These are phyloP conservation scores for Megalopta genalis DNA, from an alignment of 1,140 invertebrate species.

Conservation along the genomic window DNA sequence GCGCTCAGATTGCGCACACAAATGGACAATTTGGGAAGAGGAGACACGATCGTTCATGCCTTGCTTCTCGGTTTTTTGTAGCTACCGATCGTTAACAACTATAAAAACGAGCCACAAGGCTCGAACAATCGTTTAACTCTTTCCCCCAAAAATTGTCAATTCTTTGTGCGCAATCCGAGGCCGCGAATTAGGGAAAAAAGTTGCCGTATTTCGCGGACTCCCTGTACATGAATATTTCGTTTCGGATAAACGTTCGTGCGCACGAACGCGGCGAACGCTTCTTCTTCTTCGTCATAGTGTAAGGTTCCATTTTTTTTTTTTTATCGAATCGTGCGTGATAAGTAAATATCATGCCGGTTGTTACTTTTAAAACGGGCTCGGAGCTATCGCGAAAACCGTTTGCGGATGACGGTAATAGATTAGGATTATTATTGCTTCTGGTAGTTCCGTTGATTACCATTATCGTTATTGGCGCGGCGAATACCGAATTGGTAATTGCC, in stretches of 20 bases:
- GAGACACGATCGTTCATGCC: no score
- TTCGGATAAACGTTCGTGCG: background rate
- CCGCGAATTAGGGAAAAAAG: no score
- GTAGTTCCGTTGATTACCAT: background rate
- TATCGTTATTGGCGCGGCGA: background rate
- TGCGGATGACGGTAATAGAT: slow-evolving; percentile 16
- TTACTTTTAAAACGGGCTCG: slow-evolving; percentile 4
- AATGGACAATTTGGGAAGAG: no score
- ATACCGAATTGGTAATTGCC: background rate
- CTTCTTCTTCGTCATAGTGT: background rate
- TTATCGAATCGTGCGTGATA: slow-evolving; percentile 22
- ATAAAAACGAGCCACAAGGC: no score
- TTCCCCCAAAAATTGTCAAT: no score
- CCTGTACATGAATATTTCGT: background rate
- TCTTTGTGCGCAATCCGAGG: no score
- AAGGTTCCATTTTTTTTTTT: background rate
- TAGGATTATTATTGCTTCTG: slow-evolving; percentile 16
- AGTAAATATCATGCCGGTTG: slow-evolving; percentile 18
- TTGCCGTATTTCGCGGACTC: background rate
- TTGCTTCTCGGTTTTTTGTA: no score
- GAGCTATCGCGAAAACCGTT: slow-evolving; percentile 27
- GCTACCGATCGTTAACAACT: no score
- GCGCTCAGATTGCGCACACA: no score
- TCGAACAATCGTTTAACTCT: no score
- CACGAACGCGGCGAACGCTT: no score